phyloP scores from a whole-genome alignment of 1,140 invertebrate genomes.

The Heliconius hewitsoni region DNA sequence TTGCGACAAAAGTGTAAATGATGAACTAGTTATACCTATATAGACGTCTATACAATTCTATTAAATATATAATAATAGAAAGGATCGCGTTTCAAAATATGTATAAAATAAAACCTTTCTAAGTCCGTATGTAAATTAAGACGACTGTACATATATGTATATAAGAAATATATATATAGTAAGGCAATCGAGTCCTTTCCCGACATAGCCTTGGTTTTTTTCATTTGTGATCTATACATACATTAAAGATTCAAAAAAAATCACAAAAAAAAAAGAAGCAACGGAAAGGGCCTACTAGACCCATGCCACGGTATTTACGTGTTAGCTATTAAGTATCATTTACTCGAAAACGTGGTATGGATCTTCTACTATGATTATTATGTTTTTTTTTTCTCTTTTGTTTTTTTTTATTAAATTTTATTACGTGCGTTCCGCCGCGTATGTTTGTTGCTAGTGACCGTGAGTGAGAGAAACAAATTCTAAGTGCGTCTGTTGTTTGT shows the following conservation, averaged over 20 bases:
- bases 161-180: slow-evolving; percentile 48
- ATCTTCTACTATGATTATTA: slow-evolving; percentile 51
- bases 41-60: neutral
- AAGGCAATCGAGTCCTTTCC: slow-evolving; percentile 54
- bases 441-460: slow-evolving; percentile 60
- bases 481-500: slow-evolving; percentile 74
- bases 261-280: slow-evolving; percentile 63
- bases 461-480: slow-evolving; percentile 57
- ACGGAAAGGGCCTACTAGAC: slow-evolving; percentile 62
- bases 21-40: neutral
- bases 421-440: slow-evolving; percentile 58
- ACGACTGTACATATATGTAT: slow-evolving; percentile 74
- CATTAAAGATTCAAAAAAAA: slow-evolving; percentile 59
- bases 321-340: slow-evolving; percentile 23
- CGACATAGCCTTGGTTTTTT: slow-evolving; percentile 52
- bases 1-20: neutral
- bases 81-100: slow-evolving; percentile 34
- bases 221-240: slow-evolving; percentile 67
- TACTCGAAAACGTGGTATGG: slow-evolving; percentile 55
- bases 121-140: slow-evolving; percentile 55
- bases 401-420: slow-evolving; percentile 73
- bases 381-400: slow-evolving; percentile 55
- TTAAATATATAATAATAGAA: neutral
- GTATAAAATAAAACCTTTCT: slow-evolving; percentile 44
- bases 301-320: slow-evolving; percentile 48